Evolutionary conservation across 2,797 vertebrate species (phyloP), one percentile per base, ranked within the genome.

Genomic region (Geotrypetes seraphini): DNA sequence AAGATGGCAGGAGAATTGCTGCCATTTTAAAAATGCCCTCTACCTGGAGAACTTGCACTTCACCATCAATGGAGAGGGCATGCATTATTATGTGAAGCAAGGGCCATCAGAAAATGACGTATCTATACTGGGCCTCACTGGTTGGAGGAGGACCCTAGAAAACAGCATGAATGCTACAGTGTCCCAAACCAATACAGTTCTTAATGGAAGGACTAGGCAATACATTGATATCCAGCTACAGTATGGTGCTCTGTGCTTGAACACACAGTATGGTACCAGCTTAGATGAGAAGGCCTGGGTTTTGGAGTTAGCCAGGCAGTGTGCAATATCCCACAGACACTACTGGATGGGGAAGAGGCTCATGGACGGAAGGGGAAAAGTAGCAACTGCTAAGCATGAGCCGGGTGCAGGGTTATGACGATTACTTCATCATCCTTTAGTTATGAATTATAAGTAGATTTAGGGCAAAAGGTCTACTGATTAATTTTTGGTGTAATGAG

Each of bases 141-240:
- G 91, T 2, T 95, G 95, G 9, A 79, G 83, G 13, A 86, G 92
- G 52, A 97, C 93, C 23, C 81, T 98, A 30, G 96, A 99, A 71
- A 96, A 91, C 0, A 95, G 96, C 1, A 87, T 96, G 45, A 98
- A 99, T 0, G 92, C 96, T 60, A 97, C 93, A 0, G 94, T 99
- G 60, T 90, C 93, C 15, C 95, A 98, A 78, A 85, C 97, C 57
- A 98, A 97, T 76, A 81, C 90, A 2, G 80, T 95, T 53, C 76
- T 96, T 10, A 80, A 66, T 2, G 87, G 92, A 50, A 91, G 95
- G 83, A 91, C 93, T 77, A 90, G 93, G 77, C 93, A 94, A 64
- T 95, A 95, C 55, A 99, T 95, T 0, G 95, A 98, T 73, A 85
- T 99, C 59, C 86, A 84, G 71, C 83, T 99, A 29, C 91, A 96